Base-by-base conservation (phyloP, 2,797 vertebrate genomes). In the Sus cebifrons region DNA sequence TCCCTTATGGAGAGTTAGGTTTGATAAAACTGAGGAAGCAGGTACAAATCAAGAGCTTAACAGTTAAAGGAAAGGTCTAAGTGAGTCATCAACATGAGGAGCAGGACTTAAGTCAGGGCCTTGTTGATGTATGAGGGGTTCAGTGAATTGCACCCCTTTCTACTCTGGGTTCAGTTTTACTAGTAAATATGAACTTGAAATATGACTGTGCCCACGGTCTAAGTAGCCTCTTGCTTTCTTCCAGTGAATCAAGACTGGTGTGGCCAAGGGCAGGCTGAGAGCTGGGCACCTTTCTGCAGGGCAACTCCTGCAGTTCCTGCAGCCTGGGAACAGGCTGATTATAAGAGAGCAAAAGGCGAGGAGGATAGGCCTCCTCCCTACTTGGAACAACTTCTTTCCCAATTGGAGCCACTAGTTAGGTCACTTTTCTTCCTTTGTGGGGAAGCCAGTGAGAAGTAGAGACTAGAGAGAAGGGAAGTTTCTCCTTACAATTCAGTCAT, bases 91-190 rank as follows among this genome's bases (percentile, higher is more conserved):
- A 62, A 70, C 89, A 58, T 65, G 64, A 60, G 60, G 23, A 75
- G 25, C 15, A 32, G 58, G 36, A 29, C 40, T 17, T 29, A 32
- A 89, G 14, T n/a, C 27, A 65, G 60, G 54, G 13, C 73, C 36
- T 15, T 18, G 12, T 13, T 85, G 60, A 74, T 52, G 27, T 67
- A 52, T 40, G 83, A 82, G n/a, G 49, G 54, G 27, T 32, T 56
- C 56, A 78, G 23, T 83, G 67, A 93, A 27, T 71, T 32, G 68
- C 12, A 21, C 2, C 16, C 6, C 58, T 71, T 89, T 87, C 14
- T 52, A 87, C 25, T 62, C 62, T n/a, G 36, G 29, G 18, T 52
- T 96, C 49, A 87, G 27, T 70, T 91, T 96, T 92, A 70, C 91
- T 82, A 85, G 77, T 32, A 95, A 81, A 54, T 14, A 52, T 49